Conservation (phyloP, 2,888 invertebrate species). For the Neocrepidodera transversa region DNA sequence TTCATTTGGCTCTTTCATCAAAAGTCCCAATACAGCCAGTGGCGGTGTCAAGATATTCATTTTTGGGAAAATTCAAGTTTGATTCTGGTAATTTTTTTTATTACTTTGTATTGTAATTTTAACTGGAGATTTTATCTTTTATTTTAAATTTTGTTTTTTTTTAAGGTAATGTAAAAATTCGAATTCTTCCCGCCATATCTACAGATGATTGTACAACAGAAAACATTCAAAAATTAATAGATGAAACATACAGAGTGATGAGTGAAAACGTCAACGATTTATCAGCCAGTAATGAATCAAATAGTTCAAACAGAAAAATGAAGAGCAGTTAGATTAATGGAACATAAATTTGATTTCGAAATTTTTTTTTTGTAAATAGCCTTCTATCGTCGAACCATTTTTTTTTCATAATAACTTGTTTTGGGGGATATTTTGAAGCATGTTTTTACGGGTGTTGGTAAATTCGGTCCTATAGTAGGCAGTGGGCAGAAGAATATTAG, state of each 20-base stretch:
- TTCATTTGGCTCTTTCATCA: slow-evolving; percentile 88
- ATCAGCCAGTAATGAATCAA: slow-evolving; percentile 23
- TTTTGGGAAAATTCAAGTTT: slow-evolving; percentile 67
- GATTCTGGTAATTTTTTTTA: slow-evolving; percentile 64
- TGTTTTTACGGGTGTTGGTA: too few species aligned
- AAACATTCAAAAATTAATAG: slow-evolving; percentile 70
- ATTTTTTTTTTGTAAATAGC: not conserved
- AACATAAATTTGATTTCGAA: too few species aligned
- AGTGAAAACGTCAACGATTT: slow-evolving; percentile 66
- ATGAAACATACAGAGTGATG: slow-evolving; percentile 72
- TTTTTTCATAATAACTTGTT: not conserved
- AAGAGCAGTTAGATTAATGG: too few species aligned
- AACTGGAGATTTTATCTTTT: too few species aligned
- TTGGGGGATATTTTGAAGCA: too few species aligned
- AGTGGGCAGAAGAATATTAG: too few species aligned
- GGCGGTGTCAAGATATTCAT: slow-evolving; percentile 84
- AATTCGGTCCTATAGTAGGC: too few species aligned
- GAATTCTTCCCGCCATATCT: slow-evolving; percentile 75
- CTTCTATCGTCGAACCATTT: not conserved
- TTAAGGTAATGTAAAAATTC: slow-evolving; percentile 72
- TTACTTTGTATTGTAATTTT: not conserved
- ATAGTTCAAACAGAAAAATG: not conserved
- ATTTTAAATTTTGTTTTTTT: slow-evolving; percentile 25
- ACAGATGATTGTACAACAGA: slow-evolving; percentile 70
- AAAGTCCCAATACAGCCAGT: slow-evolving; percentile 88